Conservation (phyloP, 2,888 invertebrate genomes). For the Azorinus chamasolen region DNA sequence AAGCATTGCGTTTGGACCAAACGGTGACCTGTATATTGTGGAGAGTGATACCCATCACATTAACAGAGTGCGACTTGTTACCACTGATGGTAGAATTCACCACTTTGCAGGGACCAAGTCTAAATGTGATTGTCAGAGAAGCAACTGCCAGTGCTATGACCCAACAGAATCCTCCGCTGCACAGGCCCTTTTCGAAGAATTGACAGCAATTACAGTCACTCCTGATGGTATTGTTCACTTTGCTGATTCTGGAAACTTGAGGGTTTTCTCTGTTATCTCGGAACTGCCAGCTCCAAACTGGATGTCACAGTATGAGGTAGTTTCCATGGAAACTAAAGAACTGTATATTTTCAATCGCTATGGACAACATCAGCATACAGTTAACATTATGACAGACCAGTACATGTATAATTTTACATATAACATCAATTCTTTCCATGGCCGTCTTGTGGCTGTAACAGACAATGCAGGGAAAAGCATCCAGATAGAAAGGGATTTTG, state of each 20-base stretch:
- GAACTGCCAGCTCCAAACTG: constrained; percentile 79
- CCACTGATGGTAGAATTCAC: constrained; percentile 96
- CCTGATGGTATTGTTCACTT: constrained; percentile 98
- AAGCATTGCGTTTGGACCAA: constrained; percentile 96
- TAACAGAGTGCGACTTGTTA: constrained; percentile 94
- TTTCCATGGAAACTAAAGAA: constrained; percentile 97
- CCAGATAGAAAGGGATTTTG: constrained; percentile 93
- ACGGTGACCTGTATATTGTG: constrained; percentile 96
- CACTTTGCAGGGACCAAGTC: constrained; percentile 96
- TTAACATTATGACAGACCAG: constrained; percentile 97
- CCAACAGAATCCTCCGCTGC: constrained; percentile 90
- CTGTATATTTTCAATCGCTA: constrained; percentile 89
- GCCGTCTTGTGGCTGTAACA: constrained; percentile 96
- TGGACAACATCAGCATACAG: constrained; percentile 98
- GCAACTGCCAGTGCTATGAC: constrained; percentile 96
- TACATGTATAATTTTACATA: constrained; percentile 98
- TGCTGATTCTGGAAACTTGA: constrained; percentile 94
- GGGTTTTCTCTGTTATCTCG: constrained; percentile 89
- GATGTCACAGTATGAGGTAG: constrained; percentile 92
- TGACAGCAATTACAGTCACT: constrained; percentile 94
- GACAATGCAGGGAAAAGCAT: constrained; percentile 96
- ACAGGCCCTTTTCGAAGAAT: constrained; percentile 97
- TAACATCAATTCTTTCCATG: constrained; percentile 98
- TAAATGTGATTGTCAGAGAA: constrained; percentile 87
- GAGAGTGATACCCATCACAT: constrained; percentile 97